phyloP scores from a whole-genome alignment of 2,888 invertebrate species.

The Leptura quadrifasciata region DNA sequence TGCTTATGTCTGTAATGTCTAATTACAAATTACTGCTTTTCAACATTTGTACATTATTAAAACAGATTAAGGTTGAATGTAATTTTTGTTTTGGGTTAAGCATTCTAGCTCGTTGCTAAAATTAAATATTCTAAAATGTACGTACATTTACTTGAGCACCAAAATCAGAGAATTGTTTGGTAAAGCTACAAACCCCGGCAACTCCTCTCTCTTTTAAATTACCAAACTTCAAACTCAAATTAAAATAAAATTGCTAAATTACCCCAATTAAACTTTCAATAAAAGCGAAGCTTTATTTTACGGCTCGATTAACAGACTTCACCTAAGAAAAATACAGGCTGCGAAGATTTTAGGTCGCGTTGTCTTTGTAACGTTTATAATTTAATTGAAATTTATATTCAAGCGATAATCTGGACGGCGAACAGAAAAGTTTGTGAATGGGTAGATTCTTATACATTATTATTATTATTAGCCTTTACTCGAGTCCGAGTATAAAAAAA shows the following conservation, averaged over 20 bases:
- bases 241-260: background rate
- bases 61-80: no score
- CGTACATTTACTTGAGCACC: background rate
- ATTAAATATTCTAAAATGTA: no score
- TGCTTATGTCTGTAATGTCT: no score
- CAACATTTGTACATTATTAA: no score
- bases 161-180: background rate
- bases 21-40: no score
- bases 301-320: background rate
- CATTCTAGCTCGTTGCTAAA: no score
- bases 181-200: background rate
- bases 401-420: no score
- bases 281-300: background rate
- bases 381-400: background rate
- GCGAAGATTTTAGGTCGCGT: background rate
- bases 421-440: no score
- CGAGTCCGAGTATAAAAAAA: no score
- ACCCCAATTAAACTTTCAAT: constrained; percentile 1
- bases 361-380: background rate
- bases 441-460: no score
- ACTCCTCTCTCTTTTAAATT: background rate
- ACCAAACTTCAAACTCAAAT: background rate
- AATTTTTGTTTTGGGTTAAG: no score
- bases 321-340: constrained; percentile 1
- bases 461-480: no score